Conservation (phyloP, 1,140 invertebrate species). For the Patella vulgata region DNA sequence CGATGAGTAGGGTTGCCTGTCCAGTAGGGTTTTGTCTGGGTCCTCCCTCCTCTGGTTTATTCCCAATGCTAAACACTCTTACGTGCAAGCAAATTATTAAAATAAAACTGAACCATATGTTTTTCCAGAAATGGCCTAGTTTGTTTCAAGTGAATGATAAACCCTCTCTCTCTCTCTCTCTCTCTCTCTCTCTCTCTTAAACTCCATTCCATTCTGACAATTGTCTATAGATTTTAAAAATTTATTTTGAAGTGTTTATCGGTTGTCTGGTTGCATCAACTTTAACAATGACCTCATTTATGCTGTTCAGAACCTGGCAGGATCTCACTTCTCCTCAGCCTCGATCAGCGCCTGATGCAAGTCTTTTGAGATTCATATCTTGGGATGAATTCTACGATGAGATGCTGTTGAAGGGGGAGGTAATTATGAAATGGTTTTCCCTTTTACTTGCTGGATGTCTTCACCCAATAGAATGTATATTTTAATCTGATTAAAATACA, state of each 20-base stretch:
- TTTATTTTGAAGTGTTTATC: neutral
- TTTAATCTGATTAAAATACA: no score
- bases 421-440: constrained; percentile 22
- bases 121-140: no score
- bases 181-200: no score
- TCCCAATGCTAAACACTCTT: no score
- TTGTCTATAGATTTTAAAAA: neutral
- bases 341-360: neutral
- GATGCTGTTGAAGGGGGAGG: constrained; percentile 90
- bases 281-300: constrained; percentile 3
- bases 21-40: neutral
- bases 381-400: constrained; percentile 96
- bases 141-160: no score
- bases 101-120: no score
- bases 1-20: constrained; percentile 1
- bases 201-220: neutral
- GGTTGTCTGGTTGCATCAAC: neutral
- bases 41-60: neutral
- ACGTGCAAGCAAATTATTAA: no score
- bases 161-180: neutral
- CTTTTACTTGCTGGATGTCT: no score
- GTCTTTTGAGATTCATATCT: constrained; percentile 72
- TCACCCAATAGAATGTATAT: no score
- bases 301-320: neutral
- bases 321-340: neutral